Percentiles rank a stretch among this genome's conserved stretches.
phyloP scores from a whole-genome alignment of 2,797 vertebrate species.

The Chromis chromis region DNA sequence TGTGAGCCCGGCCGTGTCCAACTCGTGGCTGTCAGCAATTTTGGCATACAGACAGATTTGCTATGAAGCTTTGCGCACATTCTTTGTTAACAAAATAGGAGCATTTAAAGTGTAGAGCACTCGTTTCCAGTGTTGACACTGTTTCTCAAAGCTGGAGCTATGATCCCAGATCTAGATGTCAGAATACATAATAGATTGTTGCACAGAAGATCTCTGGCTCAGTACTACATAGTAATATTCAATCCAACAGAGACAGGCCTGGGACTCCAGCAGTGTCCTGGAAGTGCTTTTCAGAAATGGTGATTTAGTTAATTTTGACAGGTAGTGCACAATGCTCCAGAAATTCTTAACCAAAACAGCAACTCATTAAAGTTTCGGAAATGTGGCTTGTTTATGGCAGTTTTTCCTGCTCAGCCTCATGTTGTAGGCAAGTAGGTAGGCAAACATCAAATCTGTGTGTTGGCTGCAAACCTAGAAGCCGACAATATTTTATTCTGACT shows the following conservation, averaged over 20 bases:
- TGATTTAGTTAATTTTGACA: constrained; percentile 32
- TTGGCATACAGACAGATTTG: constrained; percentile 30
- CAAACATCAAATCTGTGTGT: constrained; percentile 36
- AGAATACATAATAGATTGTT: constrained; percentile 15
- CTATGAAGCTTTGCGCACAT: constrained; percentile 9
- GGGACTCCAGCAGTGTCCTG: constrained; percentile 4
- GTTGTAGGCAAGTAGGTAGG: constrained; percentile 28
- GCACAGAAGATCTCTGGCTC: background rate
- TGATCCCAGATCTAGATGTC: constrained; percentile 33
- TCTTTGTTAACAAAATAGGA: constrained; percentile 35
- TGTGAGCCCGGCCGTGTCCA: constrained; percentile 20
- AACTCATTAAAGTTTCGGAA: constrained; percentile 30
- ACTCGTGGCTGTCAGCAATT: constrained; percentile 36
- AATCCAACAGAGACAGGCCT: constrained; percentile 12
- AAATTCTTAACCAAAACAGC: constrained; percentile 21
- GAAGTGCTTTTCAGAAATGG: constrained; percentile 10
- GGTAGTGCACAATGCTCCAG: constrained; percentile 3
- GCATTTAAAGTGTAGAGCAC: constrained; percentile 18
- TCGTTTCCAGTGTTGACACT: background rate
- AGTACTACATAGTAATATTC: constrained; percentile 14
- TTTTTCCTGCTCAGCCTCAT: constrained; percentile 19
- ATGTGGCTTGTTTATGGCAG: constrained; percentile 12
- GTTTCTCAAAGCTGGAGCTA: constrained; percentile 11
- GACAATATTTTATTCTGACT: constrained; percentile 28
- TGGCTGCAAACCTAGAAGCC: constrained; percentile 23